Percentiles rank a stretch among this genome's conserved stretches.
These are phyloP conservation scores for Chelonoidis abingdonii DNA, from an alignment of 2,113 vertebrate species.

Conservation along the genomic window DNA sequence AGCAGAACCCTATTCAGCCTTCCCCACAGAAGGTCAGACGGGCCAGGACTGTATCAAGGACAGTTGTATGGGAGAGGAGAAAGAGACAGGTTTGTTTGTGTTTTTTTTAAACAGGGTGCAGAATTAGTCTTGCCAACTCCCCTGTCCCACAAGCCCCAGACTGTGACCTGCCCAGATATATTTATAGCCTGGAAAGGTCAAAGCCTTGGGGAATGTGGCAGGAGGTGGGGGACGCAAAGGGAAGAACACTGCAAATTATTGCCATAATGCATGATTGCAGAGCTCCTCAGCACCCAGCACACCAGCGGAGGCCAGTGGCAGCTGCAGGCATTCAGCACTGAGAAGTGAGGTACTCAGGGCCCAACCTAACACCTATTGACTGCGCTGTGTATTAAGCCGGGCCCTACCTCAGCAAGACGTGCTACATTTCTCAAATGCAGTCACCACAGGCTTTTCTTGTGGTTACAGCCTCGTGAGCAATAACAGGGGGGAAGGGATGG, in stretches of 20 bases:
- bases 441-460: too few species aligned
- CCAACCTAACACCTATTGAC: not conserved
- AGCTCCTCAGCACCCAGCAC: not conserved
- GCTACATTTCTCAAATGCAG: not conserved
- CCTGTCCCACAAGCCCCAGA: not conserved
- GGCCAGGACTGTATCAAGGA: not conserved
- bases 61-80: not conserved
- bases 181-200: not conserved
- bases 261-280: not conserved
- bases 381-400: not conserved
- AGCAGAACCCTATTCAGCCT: not conserved
- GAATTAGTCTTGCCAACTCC: not conserved
- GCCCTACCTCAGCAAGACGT: not conserved
- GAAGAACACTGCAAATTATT: not conserved
- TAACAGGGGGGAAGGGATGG: too few species aligned
- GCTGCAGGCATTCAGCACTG: not conserved
- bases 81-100: not conserved
- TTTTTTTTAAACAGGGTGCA: not conserved
- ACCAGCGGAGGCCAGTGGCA: not conserved
- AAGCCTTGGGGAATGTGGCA: not conserved
- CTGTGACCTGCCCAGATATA: not conserved
- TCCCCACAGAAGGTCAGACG: not conserved
- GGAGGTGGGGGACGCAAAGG: not conserved
- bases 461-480: too few species aligned
- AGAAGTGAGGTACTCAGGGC: not conserved